Percentiles rank a stretch among this genome's conserved stretches.
Evolutionary conservation across 2,113 vertebrate genomes (phyloP).

Genomic region (Trichechus manatus): DNA sequence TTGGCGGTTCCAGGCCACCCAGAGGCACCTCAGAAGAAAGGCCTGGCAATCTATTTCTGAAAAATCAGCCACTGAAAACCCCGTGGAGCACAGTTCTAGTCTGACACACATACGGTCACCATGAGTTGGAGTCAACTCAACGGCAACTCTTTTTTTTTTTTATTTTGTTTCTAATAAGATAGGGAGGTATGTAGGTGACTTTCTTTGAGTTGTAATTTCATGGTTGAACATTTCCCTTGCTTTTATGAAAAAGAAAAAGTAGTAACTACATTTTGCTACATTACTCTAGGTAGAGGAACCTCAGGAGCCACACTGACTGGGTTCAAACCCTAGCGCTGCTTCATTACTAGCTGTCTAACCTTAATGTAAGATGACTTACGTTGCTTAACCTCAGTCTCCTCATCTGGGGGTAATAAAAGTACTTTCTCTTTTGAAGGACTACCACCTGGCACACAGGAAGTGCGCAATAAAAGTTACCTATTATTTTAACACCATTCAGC

Average conservation of each 20-base stretch:
- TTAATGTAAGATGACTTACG: background rate
- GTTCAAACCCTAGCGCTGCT: background rate
- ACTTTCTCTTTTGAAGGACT: background rate
- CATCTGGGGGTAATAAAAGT: background rate
- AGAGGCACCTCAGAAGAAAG: no score
- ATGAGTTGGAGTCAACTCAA: no score
- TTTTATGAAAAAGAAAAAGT: background rate
- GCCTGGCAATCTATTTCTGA: no score
- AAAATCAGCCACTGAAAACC: no score
- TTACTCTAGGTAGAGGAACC: background rate
- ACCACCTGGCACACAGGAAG: background rate
- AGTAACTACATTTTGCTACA: background rate
- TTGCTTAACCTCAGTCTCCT: conserved; percentile 30
- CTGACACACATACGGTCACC: no score
- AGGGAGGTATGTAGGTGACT: background rate
- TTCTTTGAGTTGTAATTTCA: conserved; percentile 30
- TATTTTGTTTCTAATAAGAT: background rate
- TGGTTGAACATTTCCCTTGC: conserved; percentile 31
- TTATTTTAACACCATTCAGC: conserved; percentile 32
- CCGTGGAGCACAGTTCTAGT: no score
- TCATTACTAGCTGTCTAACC: conserved; percentile 10
- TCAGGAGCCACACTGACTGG: background rate
- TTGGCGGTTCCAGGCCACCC: no score
- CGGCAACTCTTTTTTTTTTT: no score
- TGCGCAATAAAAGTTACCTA: background rate